Percentiles rank a stretch among this genome's conserved stretches.
These are phyloP conservation scores for Tipula helvola DNA, from an alignment of 2,888 invertebrate species.

Conservation along the genomic window DNA sequence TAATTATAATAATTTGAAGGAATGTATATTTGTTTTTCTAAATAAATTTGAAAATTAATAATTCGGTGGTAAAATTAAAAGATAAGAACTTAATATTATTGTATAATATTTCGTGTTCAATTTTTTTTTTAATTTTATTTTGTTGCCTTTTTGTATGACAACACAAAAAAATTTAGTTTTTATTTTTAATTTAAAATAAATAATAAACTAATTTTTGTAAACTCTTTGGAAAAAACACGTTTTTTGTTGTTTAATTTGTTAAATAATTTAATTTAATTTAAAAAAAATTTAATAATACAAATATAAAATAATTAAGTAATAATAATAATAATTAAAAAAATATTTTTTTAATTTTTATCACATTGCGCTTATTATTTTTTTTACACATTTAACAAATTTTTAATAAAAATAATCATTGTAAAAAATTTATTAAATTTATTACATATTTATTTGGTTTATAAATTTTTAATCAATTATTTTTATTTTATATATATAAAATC, in stretches of 20 bases:
- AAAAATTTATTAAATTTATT: background rate
- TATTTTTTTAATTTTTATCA: constrained; percentile 6
- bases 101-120: background rate
- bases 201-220: background rate
- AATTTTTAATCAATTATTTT: constrained; percentile 8
- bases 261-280: constrained; percentile 4
- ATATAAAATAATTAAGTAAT: background rate
- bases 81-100: background rate
- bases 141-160: too few species aligned
- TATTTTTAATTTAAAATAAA: background rate
- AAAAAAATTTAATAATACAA: background rate
- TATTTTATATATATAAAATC: background rate
- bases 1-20: background rate
- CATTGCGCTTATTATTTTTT: constrained; percentile 8
- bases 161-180: background rate
- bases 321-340: constrained; percentile 4
- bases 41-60: background rate
- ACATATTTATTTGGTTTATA: background rate
- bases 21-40: background rate
- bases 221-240: background rate
- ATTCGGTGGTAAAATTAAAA: background rate
- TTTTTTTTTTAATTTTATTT: background rate
- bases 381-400: background rate
- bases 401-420: background rate
- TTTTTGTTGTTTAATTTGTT: background rate